Conservation (phyloP, 2,888 invertebrate species). For the Noctua fimbriata region DNA sequence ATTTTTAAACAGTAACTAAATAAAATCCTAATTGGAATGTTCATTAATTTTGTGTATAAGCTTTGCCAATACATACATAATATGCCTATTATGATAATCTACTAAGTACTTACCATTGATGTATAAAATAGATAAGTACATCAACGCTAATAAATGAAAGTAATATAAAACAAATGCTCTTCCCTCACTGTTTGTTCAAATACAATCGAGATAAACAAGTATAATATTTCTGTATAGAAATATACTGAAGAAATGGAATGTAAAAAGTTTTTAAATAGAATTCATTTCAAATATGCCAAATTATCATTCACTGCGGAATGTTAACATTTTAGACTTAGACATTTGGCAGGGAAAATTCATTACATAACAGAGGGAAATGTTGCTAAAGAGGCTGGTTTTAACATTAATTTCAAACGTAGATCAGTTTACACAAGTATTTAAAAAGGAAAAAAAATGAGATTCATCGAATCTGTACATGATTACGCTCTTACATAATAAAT, state of each 20-base stretch:
- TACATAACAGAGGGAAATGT: not conserved
- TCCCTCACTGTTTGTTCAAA: conserved; percentile 50
- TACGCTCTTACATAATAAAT: conserved; percentile 48
- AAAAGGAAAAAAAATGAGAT: conserved; percentile 58
- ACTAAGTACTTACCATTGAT: conserved; percentile 64
- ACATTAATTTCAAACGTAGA: conserved; percentile 17
- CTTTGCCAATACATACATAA: conserved; percentile 51
- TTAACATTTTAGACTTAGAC: conserved; percentile 33
- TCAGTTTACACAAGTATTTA: conserved; percentile 24
- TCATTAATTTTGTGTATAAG: conserved; percentile 61
- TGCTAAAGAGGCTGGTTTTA: conserved; percentile 2
- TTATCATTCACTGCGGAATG: conserved; percentile 55
- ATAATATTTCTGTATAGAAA: conserved; percentile 60
- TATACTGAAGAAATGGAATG: conserved; percentile 79
- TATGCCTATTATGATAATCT: conserved; percentile 52
- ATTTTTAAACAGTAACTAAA: conserved; percentile 55
- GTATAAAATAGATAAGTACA: conserved; percentile 63
- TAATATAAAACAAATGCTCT: conserved; percentile 56
- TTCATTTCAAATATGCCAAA: conserved; percentile 53
- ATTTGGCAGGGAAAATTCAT: conserved; percentile 29
- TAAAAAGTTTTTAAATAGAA: conserved; percentile 67
- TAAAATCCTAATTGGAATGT: conserved; percentile 69
- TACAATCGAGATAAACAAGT: conserved; percentile 42
- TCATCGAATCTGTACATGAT: conserved; percentile 61
- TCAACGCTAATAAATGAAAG: conserved; percentile 50